These are phyloP conservation scores for Rhineura floridana DNA, from an alignment of 2,113 vertebrate species.

Conservation along the genomic window DNA sequence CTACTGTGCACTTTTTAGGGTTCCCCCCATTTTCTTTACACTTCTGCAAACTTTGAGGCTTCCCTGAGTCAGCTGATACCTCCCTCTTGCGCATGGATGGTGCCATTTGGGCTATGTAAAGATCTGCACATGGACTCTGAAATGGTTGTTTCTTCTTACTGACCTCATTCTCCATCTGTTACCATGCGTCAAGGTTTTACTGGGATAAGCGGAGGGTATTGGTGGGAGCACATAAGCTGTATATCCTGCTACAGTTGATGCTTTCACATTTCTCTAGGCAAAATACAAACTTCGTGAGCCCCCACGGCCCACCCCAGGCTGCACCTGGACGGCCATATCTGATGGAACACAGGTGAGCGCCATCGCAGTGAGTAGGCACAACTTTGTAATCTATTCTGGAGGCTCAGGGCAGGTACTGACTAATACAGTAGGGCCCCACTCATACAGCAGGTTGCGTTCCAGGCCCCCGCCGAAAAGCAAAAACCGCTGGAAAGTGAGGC, in stretches of 20 bases:
- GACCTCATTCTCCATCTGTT: too few relatives aligned
- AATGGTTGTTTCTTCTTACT: not conserved
- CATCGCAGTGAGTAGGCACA: not conserved
- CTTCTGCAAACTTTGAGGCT: not conserved
- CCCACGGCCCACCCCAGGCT: conserved; percentile 76
- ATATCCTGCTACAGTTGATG: not conserved
- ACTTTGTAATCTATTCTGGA: not conserved
- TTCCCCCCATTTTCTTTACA: not conserved
- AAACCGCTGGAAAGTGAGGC: too few relatives aligned
- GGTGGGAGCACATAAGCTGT: not conserved
- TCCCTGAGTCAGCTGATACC: not conserved
- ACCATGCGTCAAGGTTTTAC: not conserved
- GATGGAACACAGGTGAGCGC: conserved; percentile 79
- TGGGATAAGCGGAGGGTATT: not conserved
- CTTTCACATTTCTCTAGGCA: conserved; percentile 86
- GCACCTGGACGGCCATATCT: conserved; percentile 85
- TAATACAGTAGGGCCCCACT: too few relatives aligned
- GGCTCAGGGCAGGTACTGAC: not conserved
- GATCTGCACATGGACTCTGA: not conserved
- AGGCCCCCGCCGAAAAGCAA: too few relatives aligned
- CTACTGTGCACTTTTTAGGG: too few relatives aligned
- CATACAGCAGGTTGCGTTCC: too few relatives aligned
- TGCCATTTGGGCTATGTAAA: not conserved
- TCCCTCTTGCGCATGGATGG: not conserved
- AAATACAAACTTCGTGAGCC: conserved; percentile 86